A percentile compares a stretch with the other conserved stretches of the same genome.
Evolutionary conservation across 2,113 vertebrate genomes (phyloP).

Genomic region (Lynx canadensis): DNA sequence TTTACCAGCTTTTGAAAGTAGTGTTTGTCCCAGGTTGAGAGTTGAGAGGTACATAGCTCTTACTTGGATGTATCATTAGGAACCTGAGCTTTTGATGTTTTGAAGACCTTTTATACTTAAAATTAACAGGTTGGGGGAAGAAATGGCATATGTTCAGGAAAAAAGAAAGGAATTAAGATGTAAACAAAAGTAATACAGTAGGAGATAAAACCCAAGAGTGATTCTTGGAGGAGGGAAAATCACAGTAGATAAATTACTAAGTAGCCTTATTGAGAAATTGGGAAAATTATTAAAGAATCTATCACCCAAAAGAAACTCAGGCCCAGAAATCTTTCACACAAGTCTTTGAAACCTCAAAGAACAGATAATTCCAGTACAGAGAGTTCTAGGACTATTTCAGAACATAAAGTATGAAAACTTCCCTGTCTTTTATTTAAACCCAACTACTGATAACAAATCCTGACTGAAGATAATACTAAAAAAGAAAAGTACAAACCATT

Average conservation of each 20-base stretch:
- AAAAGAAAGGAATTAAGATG: slow-evolving; percentile 30
- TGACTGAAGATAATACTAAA: background rate
- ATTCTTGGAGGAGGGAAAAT: slow-evolving; percentile 25
- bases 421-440: slow-evolving; percentile 29
- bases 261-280: slow-evolving; percentile 1
- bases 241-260: background rate
- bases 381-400: slow-evolving; percentile 11
- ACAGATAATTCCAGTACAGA: background rate
- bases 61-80: background rate
- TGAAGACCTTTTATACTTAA: slow-evolving; percentile 43
- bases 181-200: background rate
- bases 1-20: background rate
- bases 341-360: slow-evolving; percentile 24
- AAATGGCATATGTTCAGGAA: background rate
- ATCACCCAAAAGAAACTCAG: background rate
- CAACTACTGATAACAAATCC: background rate
- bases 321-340: background rate
- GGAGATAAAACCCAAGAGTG: background rate
- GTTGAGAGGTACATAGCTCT: background rate
- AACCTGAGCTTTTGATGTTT: background rate
- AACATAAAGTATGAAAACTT: slow-evolving; percentile 34
- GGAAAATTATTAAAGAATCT: background rate
- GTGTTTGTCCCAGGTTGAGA: background rate
- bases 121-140: background rate
- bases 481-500: background rate